These are phyloP conservation scores for Gulo gulo DNA, from an alignment of 2,113 vertebrate species.

Conservation along the genomic window DNA sequence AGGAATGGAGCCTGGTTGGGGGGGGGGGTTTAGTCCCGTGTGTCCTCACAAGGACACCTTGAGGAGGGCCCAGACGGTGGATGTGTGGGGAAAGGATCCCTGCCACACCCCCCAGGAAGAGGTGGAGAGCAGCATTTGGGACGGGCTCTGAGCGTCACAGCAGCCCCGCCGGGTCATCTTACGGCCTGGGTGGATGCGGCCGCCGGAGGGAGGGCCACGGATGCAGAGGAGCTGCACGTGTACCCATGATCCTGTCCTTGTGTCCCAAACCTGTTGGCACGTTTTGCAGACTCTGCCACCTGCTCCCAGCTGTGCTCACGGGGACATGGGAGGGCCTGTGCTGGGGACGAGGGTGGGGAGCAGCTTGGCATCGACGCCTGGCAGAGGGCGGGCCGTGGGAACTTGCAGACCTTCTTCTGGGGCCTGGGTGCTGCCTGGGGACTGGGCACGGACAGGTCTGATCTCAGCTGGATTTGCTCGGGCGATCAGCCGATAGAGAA, in stretches of 20 bases:
- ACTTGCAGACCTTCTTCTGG: fast-evolving
- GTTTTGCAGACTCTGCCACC: background rate
- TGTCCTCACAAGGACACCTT: background rate
- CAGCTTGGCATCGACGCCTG: background rate
- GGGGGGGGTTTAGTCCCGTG: background rate
- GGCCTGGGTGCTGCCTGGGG: background rate
- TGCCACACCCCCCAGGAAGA: background rate
- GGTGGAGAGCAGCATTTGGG: background rate
- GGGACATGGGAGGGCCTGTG: background rate
- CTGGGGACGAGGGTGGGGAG: background rate
- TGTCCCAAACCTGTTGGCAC: background rate
- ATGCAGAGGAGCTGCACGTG: too few species aligned
- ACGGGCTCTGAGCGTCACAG: background rate
- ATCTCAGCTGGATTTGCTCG: too few species aligned
- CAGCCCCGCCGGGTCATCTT: fast-evolving
- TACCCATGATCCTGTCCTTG: background rate
- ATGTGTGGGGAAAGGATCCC: background rate
- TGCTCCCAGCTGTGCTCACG: background rate
- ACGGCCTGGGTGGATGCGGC: too few species aligned
- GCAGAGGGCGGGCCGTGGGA: fast-evolving
- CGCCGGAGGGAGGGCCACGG: background rate
- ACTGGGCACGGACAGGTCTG: too few species aligned
- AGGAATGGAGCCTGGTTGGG: fast-evolving
- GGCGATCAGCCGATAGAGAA: too few species aligned
- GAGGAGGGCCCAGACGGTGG: background rate